A percentile compares a stretch with the other conserved stretches of the same genome.
Evolutionary conservation across 2,797 vertebrate species (phyloP).

Genomic region (Fundulus diaphanus): DNA sequence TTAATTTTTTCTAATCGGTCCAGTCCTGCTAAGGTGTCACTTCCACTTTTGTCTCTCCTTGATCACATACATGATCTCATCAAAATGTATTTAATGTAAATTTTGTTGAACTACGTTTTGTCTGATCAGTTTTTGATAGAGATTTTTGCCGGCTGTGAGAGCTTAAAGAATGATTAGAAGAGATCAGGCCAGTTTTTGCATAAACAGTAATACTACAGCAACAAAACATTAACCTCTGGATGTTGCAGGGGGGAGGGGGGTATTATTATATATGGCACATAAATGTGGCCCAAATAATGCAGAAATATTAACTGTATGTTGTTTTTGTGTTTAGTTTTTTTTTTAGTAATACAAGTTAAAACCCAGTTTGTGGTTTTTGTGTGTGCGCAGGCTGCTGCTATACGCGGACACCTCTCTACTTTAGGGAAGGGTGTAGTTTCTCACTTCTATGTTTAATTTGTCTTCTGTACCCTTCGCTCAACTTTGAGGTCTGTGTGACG

Average conservation of each 20-base stretch:
- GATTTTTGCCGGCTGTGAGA: neutral
- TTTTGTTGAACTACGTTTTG: neutral
- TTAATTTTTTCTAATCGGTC: neutral
- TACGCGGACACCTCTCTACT: neutral
- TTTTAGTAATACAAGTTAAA: neutral
- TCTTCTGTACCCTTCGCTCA: neutral
- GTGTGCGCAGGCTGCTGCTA: neutral
- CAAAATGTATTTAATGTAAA: neutral
- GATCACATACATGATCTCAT: neutral
- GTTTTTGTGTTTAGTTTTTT: too few species aligned
- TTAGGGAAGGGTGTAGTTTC: neutral
- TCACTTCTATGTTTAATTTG: neutral
- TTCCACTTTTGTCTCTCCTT: too few species aligned
- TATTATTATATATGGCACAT: neutral
- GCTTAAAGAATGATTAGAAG: neutral
- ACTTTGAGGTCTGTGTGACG: neutral
- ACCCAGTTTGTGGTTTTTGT: neutral
- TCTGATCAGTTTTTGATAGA: neutral
- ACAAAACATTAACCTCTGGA: neutral
- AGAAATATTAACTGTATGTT: neutral
- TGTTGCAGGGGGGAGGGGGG: neutral
- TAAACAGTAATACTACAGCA: neutral
- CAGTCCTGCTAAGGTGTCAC: neutral
- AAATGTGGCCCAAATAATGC: neutral
- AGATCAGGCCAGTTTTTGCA: neutral